Base-by-base conservation (phyloP, 2,113 vertebrate genomes). In the Gymnocephalus cernua region DNA sequence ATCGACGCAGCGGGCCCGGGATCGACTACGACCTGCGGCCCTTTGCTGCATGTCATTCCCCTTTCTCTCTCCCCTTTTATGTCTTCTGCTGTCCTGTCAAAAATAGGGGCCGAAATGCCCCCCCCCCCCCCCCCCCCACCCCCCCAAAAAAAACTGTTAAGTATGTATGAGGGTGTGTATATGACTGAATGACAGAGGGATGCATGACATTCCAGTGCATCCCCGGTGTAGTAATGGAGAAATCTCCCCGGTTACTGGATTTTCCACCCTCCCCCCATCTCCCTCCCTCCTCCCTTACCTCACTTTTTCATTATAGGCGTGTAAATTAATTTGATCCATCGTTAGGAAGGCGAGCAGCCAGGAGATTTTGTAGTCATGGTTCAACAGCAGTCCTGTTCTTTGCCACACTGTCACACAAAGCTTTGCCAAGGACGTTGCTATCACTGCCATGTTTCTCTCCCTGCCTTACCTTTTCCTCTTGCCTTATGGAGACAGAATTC, bases 281-380 rank as follows among this genome's bases (percentile, higher is more conserved):
- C 35, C 14, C 58, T 19, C 18, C 23, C 19, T 29, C 47, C 15
- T 38, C 56, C 58, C 47, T 27, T 67, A 14, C 38, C n/a, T 32
- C 44, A 4, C 69, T 62, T 63, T 54, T 82, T 85, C 50, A 77
- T 84, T 79, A 80, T 58, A 58, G 48, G 56, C 41, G 32, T 82
- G 66, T 78, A 79, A 85, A 90, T 91, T 80, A 48, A 86, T 92
- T 91, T 88, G 80, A 41, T 72, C 86, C 70, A 79, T 87, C 56
- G 8, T 87, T 82, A 84, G 85, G 50, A 57, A 76, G 77, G 81
- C 13, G 27, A 65, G 76, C 45, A 69, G 82, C 75, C 61, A n/a
- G 53, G 56, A 91, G 50, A 86, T 71, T 82, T 57, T 89, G 79
- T 63, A 72, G 80, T 79, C 86, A 79, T 75, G 82, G 81, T 88